Base-by-base conservation (phyloP, 1,140 invertebrate genomes). In the Drosophila malerkotliana region DNA sequence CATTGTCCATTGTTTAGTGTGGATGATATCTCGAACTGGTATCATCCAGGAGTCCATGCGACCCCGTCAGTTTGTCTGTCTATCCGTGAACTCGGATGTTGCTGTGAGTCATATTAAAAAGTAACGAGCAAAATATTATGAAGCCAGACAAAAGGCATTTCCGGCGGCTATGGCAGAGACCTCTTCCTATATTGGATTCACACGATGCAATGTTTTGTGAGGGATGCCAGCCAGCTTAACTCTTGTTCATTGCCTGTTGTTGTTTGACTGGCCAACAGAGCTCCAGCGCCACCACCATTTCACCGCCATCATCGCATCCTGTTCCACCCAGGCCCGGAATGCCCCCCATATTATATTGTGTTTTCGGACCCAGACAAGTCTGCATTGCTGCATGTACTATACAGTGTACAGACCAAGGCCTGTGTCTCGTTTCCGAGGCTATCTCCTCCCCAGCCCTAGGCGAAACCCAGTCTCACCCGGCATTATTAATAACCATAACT, bases 401-500 rank as follows among this genome's bases (percentile, higher is more conserved):
- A 56, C 30, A 84, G 26, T 84, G 81, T 67, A 59, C 26, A n/a
- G 14, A 47, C 67, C 81, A 72, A 57, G 66, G 58, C 62, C 56
- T n/a, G 41, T 39, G 79, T 60, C 47, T 72, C 51, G 49, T 34
- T 62, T 15, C 49, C 57, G 56, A 62, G 58, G 69, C 45, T 79
- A 54, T 72, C 52, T 68, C 45, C 37, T 55, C 68, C 52, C 51
- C 52, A 41, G 49, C 34, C 57, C 39, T 18, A 44, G 66, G 61
- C 63, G 18, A 24, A 15, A 44, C 41, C 0, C 41, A 44, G 41
- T 14, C 30, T 28, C 41, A 54, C 62, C 44, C 66, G 68, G 66
- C 74, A 87, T 87, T 87, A 87, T 87, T 87, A 87, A 87, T 87
- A 87, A 82, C 82, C 82, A 87, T 87, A 87, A 87, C 82, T 87